Evolutionary conservation across 2,797 vertebrate genomes (phyloP).

Genomic region (Graptemys geographica): DNA sequence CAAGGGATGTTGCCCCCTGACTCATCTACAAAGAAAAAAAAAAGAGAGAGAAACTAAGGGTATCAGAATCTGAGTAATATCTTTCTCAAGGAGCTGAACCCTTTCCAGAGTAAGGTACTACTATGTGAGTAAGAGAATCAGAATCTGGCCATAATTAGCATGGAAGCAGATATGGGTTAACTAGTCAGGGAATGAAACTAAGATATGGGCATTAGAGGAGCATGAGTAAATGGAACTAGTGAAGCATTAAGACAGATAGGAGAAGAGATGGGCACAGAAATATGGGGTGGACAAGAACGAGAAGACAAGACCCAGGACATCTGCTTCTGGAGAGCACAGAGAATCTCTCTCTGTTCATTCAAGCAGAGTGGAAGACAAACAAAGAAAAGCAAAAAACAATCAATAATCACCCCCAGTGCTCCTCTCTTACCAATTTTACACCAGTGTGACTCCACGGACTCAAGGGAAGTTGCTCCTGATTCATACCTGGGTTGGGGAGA

Average conservation of each 20-base stretch:
- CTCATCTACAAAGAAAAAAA: background rate
- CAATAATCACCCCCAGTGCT: background rate
- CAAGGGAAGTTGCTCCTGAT: background rate
- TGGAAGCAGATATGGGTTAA: background rate
- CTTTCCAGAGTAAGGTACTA: background rate
- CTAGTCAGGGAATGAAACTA: background rate
- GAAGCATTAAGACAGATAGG: background rate
- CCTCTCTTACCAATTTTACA: background rate
- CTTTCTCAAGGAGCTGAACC: background rate
- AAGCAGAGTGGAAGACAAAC: background rate
- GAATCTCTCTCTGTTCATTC: background rate
- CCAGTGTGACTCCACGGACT: background rate
- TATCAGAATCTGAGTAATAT: background rate
- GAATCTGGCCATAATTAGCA: background rate
- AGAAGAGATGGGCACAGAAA: background rate
- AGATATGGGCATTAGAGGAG: background rate
- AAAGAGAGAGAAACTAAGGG: background rate
- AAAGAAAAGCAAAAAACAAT: background rate
- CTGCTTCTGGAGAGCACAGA: background rate
- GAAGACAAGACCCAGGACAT: background rate
- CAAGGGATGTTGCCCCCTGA: background rate
- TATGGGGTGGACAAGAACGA: rapidly evolving
- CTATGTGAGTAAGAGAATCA: background rate
- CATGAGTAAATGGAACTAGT: background rate
- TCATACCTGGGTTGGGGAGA: background rate